Base-by-base conservation (phyloP, 2,888 invertebrate species). In the Muscina levida region DNA sequence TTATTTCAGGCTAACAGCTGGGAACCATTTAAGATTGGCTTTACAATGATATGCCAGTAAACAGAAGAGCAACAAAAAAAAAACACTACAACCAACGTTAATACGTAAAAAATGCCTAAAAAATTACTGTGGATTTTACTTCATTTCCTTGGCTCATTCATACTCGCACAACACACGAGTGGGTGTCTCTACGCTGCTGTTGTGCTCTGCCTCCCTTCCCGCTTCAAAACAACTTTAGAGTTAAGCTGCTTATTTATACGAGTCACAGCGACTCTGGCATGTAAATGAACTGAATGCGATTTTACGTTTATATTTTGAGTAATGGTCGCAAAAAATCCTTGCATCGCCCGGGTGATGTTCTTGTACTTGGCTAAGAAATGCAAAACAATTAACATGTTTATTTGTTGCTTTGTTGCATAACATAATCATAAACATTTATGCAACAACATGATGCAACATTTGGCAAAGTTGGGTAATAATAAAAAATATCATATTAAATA, bases 1-100 rank as follows among this genome's bases (percentile, higher is more conserved):
- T 81, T 81, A 81, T 81, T 81, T 81, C 74, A 81, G 73, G 77
- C 81, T 68, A 81, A 81, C 81, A 81, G 81, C 81, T 81, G 81
- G 77, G 81, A 81, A 81, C 81, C 81, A 81, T 81, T 81, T 81
- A 72, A 77, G 74, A 81, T 81, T 77, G 77, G 72, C 68, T 77
- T 77, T 65, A 75, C 42, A 53, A 53, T 70, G 67, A 66, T 66
- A 24, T 6, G 24, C 4, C 19, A 39, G 62, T 42, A 39, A 48
- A 42, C 51, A 65, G 6, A 24, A 57, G 72, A 73, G 73, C 65
- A 77, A 57, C 72, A 57, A 67, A 72, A 2, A 56, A 56, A 56
- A 56, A 78, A 59, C 39, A 74, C 74, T 65, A 74, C 51, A 72
- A 68, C 62, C 53, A 62, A n/a, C n/a, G n/a, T n/a, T n/a, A n/a